Evolutionary conservation across 2,113 vertebrate genomes (phyloP).

Genomic region (Sinocyclocheilus anshuiensis): DNA sequence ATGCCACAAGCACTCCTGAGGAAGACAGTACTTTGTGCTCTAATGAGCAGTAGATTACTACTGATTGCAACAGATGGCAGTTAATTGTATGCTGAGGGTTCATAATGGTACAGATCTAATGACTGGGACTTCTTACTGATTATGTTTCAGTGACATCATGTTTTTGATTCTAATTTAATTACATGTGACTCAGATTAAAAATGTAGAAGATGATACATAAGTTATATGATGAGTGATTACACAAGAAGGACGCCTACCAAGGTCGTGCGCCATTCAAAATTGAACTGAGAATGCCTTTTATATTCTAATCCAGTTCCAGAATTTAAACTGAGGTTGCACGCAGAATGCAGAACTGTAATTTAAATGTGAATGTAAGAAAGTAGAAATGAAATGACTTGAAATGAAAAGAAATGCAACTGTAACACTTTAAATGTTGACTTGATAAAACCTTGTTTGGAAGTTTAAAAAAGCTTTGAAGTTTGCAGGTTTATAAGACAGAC

Average conservation of each 20-base stretch:
- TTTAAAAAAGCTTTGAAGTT: too few species aligned
- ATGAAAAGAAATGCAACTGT: too few species aligned
- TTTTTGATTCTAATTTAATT: neutral
- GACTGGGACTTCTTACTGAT: neutral
- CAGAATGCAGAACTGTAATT: too few species aligned
- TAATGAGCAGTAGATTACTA: constrained; percentile 17
- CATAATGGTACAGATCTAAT: constrained; percentile 7
- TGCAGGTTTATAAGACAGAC: too few species aligned
- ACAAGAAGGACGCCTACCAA: neutral
- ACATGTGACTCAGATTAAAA: neutral
- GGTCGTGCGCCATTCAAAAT: neutral
- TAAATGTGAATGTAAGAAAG: too few species aligned
- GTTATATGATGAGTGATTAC: neutral
- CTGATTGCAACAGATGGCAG: constrained; percentile 23
- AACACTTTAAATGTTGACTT: too few species aligned
- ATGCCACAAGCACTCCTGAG: neutral
- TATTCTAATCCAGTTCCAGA: neutral
- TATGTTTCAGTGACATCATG: neutral
- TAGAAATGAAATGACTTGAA: too few species aligned
- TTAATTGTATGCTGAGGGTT: neutral
- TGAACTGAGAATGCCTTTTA: neutral
- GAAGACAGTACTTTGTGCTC: neutral
- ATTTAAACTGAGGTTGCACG: too few species aligned
- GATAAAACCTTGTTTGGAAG: too few species aligned
- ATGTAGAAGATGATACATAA: neutral